Conservation (phyloP, 2,113 vertebrate genomes). For the Fregata magnificens region DNA sequence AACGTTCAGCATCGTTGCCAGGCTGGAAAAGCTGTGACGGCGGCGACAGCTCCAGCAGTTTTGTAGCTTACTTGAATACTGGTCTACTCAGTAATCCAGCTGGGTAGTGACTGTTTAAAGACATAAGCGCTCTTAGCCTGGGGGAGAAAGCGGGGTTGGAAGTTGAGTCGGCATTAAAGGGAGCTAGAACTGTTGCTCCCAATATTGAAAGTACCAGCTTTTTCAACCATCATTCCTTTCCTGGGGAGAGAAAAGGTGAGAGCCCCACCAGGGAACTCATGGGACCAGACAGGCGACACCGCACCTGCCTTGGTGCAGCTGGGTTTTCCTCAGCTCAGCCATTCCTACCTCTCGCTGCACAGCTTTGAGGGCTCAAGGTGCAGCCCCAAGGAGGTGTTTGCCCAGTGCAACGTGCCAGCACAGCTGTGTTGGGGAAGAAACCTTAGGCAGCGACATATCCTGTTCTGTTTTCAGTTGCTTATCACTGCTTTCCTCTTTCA, state of each 20-base stretch:
- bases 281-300: accelerated
- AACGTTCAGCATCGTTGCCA: neutral
- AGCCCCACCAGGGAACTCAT: neutral
- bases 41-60: neutral
- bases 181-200: neutral
- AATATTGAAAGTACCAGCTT: neutral
- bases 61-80: neutral
- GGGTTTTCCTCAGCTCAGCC: neutral
- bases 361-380: neutral
- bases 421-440: neutral
- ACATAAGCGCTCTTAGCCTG: neutral
- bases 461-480: neutral
- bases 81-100: neutral
- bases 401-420: accelerated
- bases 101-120: neutral
- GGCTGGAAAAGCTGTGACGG: neutral
- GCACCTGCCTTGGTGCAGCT: neutral
- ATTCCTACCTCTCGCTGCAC: neutral
- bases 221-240: neutral
- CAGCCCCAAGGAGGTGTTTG: neutral
- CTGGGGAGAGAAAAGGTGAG: neutral
- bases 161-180: neutral
- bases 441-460: neutral
- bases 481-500: neutral
- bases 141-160: neutral